phyloP scores from a whole-genome alignment of 2,888 invertebrate species.

The Amorpha juglandis region DNA sequence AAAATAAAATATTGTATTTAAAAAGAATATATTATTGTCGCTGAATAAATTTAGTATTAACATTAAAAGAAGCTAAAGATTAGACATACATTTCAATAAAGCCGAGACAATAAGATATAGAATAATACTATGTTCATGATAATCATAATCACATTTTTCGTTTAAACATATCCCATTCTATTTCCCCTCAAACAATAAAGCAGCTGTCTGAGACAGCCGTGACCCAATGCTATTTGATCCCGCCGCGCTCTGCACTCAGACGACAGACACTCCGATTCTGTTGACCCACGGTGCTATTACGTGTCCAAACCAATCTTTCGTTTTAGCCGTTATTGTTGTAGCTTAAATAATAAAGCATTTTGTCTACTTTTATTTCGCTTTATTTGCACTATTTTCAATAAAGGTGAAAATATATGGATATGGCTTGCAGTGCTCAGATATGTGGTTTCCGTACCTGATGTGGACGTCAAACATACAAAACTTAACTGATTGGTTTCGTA shows the following conservation, averaged over 20 bases:
- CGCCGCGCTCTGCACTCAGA: constrained; percentile 7
- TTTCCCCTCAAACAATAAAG: background rate
- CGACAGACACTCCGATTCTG: background rate
- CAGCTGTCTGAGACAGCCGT: constrained; percentile 6
- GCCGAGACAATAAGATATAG: background rate
- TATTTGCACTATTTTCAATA: too few relatives aligned
- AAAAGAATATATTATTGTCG: too few relatives aligned
- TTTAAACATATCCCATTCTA: background rate
- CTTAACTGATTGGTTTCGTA: too few relatives aligned
- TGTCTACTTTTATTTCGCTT: background rate
- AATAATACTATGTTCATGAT: background rate
- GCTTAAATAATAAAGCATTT: constrained; percentile 11
- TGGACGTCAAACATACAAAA: too few relatives aligned
- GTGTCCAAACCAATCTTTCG: constrained; percentile 20
- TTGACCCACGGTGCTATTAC: constrained; percentile 5
- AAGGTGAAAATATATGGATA: too few relatives aligned
- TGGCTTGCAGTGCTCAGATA: too few relatives aligned
- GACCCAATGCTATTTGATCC: constrained; percentile 19
- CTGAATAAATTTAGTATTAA: too few relatives aligned
- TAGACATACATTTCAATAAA: background rate
- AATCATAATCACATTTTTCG: constrained; percentile 18
- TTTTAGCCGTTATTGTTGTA: background rate
- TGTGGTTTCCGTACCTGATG: too few relatives aligned
- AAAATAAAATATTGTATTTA: too few relatives aligned
- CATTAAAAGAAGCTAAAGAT: too few relatives aligned